A percentile compares a stretch with the other conserved stretches of the same genome.
phyloP scores from a whole-genome alignment of 2,113 vertebrate genomes.

The Jacana jacana region DNA sequence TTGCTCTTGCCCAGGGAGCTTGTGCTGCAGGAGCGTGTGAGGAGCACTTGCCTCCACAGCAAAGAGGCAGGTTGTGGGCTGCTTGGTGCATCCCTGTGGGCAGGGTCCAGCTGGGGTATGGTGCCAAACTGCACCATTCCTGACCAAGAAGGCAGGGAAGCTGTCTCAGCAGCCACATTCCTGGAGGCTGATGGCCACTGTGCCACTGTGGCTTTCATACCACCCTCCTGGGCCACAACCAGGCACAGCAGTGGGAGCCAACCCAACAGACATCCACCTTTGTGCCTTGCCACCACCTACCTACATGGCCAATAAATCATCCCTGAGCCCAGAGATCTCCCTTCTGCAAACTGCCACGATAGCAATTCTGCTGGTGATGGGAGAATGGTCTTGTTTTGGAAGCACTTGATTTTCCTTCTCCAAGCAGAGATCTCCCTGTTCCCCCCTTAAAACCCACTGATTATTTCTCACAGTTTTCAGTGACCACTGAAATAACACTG shows the following conservation, averaged over 20 bases:
- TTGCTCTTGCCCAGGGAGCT: not conserved
- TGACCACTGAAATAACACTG: not conserved
- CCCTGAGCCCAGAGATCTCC: not conserved
- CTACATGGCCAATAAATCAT: not conserved
- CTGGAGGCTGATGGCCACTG: rapidly evolving
- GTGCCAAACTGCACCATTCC: not conserved
- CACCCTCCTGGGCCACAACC: rapidly evolving
- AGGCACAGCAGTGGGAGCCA: rapidly evolving
- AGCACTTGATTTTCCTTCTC: not conserved
- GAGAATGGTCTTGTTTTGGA: not conserved
- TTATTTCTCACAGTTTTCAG: not conserved
- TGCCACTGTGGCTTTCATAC: rapidly evolving
- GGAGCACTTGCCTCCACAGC: rapidly evolving
- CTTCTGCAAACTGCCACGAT: not conserved
- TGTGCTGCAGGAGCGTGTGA: rapidly evolving
- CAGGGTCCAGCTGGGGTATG: not conserved
- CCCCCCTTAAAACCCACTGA: not conserved
- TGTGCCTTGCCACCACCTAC: not conserved
- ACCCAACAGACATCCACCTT: not conserved
- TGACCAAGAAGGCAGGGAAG: not conserved
- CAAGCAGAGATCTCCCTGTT: not conserved
- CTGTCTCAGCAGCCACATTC: rapidly evolving
- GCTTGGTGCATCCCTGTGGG: rapidly evolving
- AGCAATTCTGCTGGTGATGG: no score
- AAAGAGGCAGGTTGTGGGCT: not conserved